Evolutionary conservation across 2,888 invertebrate genomes (phyloP).

Genomic region (Amphipoea oculea): DNA sequence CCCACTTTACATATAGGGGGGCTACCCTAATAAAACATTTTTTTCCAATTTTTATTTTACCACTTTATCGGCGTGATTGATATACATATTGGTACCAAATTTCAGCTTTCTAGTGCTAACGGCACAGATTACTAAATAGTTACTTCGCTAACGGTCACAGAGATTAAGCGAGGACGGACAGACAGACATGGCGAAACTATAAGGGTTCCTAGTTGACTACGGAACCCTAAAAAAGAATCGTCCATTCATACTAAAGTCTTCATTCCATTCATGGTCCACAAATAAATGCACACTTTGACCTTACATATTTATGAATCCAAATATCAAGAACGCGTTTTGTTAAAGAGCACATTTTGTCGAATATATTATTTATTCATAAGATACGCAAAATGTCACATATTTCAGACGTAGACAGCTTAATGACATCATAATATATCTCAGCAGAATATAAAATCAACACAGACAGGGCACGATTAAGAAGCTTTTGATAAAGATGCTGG

Average conservation of each 20-base stretch:
- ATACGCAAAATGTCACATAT: conserved; percentile 14
- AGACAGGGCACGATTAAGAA: neutral
- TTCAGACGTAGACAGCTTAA: neutral
- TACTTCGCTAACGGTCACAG: no score
- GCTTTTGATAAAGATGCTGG: neutral
- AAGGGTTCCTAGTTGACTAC: no score
- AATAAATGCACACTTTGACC: conserved; percentile 11
- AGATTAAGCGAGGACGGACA: no score
- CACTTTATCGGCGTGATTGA: no score
- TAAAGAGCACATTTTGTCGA: conserved; percentile 24
- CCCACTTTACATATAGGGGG: no score
- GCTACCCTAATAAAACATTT: no score
- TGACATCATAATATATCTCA: neutral
- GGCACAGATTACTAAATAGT: no score
- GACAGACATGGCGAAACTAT: no score
- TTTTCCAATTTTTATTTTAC: no score
- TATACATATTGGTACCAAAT: no score
- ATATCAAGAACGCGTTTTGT: conserved; percentile 28
- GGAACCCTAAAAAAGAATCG: neutral
- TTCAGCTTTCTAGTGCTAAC: no score
- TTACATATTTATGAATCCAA: conserved; percentile 32
- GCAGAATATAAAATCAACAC: neutral
- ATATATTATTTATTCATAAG: conserved; percentile 23
- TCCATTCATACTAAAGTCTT: conserved; percentile 24
- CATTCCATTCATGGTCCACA: conserved; percentile 32